Conservation (phyloP, 2,888 invertebrate genomes). For the Nematopogon swammerdamellus region DNA sequence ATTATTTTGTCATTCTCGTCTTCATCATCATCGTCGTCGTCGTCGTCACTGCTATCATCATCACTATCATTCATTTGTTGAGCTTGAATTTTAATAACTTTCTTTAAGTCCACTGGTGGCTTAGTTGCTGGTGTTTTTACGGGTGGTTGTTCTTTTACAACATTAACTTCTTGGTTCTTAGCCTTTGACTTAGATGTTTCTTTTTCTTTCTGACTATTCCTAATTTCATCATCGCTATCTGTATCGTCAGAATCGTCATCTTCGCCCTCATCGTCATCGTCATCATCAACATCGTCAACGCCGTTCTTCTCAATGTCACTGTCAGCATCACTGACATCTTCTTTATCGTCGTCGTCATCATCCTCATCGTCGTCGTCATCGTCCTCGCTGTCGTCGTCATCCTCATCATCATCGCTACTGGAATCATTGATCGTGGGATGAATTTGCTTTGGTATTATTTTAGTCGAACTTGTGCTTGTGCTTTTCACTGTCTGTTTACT, state of each 20-base stretch:
- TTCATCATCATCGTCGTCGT: constrained; percentile 11
- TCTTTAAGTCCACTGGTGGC: too few relatives aligned
- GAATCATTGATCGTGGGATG: too few relatives aligned
- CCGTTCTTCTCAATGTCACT: constrained; percentile 7
- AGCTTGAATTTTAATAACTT: too few relatives aligned
- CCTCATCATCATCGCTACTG: constrained; percentile 3
- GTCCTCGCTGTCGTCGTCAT: constrained; percentile 7
- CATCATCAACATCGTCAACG: constrained; percentile 2
- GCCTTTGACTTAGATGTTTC: too few relatives aligned
- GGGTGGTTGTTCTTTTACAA: constrained; percentile 12
- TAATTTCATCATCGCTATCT: constrained; percentile 13
- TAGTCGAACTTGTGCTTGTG: neutral
- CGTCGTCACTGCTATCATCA: constrained; percentile 3
- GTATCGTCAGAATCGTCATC: constrained; percentile 15
- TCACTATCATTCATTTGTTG: too few relatives aligned
- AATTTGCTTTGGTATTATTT: constrained; percentile 3
- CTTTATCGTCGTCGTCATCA: constrained; percentile 7
- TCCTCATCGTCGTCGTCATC: constrained; percentile 6
- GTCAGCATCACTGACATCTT: constrained; percentile 13
- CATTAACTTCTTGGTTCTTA: constrained; percentile 8
- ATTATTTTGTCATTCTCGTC: constrained; percentile 10
- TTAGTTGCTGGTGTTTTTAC: constrained; percentile 12
- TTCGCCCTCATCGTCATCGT: constrained; percentile 8
- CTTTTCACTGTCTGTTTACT: constrained; percentile 3
- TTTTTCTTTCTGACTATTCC: too few relatives aligned